Base-by-base conservation (phyloP, 2,113 vertebrate species). In the Dipodomys ordii region DNA sequence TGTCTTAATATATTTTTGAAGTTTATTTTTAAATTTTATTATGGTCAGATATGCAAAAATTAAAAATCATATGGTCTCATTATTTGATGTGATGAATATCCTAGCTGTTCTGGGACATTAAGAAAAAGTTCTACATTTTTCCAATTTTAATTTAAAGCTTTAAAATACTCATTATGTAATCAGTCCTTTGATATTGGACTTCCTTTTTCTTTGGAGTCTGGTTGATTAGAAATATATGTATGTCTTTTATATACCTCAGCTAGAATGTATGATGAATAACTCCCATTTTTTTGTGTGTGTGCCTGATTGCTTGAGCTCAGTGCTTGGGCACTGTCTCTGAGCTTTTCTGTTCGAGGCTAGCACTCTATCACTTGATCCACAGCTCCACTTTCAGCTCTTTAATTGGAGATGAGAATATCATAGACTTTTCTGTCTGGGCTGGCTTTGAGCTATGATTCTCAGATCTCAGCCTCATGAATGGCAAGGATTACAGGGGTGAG, bases 201-300 rank as follows among this genome's bases (percentile, higher is more conserved):
- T 57, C 53, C 69, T 32, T 92, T 95, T 96, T 53, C 84, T 94
- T 93, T 92, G 39, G 49, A 94, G 8, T 72, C 71, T 91, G 73
- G 71, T 25, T 87, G 28, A 71, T 95, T 73, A 86, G 32, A 94
- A 87, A 87, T 84, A 23, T 73, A 18, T 85, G 2, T 72, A 4
- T 77, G 44, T 57, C 60, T 78, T 88, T 68, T 83, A 91, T 35
- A 77, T 19, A 62, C 85, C 44, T 88, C 23, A 86, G 60, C 27
- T 46, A 88, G 72, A 94, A 86, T 78, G 20, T 30, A 88, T 74
- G 67, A 88, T 82, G 71, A 85, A 0, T 87, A 62, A 83, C 86
- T 92, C 90, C 67, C 69, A 83, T 39, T 39, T 39, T 39, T 39
- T 5, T 39, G 39, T 39, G 39, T 39, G 39, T 39, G 39, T 39